These are phyloP conservation scores for Drepanosiphum platanoidis DNA, from an alignment of 2,888 invertebrate genomes.

Conservation along the genomic window DNA sequence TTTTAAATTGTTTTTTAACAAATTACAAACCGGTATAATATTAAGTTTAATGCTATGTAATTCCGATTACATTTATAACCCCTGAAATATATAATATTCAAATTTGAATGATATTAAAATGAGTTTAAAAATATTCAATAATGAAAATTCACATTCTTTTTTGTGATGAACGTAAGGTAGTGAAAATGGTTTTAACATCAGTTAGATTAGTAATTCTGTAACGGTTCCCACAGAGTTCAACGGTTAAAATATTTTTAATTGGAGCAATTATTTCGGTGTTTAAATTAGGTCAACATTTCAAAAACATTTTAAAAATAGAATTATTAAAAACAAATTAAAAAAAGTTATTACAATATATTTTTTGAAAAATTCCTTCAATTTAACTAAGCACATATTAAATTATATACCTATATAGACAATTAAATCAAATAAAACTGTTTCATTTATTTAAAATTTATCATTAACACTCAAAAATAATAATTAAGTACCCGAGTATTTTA, in stretches of 20 bases:
- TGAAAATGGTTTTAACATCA: neutral
- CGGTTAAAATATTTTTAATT: conserved; percentile 44
- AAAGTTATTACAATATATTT: neutral
- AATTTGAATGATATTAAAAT: too few relatives aligned
- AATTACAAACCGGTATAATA: neutral
- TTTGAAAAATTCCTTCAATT: neutral
- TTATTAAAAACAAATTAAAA: neutral
- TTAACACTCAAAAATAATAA: neutral
- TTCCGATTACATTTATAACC: neutral
- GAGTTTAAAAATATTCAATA: too few relatives aligned
- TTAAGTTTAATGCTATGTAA: too few relatives aligned
- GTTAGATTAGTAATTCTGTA: neutral
- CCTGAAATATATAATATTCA: too few relatives aligned
- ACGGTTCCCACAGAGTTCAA: conserved; percentile 23
- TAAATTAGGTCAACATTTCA: conserved; percentile 31
- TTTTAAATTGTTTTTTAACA: neutral
- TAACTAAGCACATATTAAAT: too few relatives aligned
- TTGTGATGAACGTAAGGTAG: neutral
- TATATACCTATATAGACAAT: too few relatives aligned
- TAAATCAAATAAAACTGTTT: neutral
- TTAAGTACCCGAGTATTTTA: neutral
- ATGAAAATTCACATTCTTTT: too few relatives aligned
- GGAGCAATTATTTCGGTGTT: conserved; percentile 2
- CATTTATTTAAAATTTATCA: neutral
- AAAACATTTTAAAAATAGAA: neutral